These are phyloP conservation scores for Siniperca chuatsi DNA, from an alignment of 2,113 vertebrate genomes.

Conservation along the genomic window DNA sequence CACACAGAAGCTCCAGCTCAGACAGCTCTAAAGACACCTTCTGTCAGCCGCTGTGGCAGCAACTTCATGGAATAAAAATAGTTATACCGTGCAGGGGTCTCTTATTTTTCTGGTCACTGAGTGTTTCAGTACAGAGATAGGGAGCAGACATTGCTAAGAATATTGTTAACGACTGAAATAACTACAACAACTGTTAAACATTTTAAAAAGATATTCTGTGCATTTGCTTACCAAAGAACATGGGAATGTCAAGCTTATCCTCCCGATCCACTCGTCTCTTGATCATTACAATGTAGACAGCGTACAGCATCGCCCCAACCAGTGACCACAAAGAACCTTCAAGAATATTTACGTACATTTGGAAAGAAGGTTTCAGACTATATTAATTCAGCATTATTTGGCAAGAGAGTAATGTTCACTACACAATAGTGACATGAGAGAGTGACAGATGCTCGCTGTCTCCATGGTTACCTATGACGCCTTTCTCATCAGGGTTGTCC, in stretches of 20 bases:
- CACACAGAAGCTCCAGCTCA: constrained; percentile 7
- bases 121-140: neutral
- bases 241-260: constrained; percentile 96
- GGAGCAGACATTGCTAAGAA: neutral
- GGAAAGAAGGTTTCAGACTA: neutral
- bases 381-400: neutral
- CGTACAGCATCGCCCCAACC: constrained; percentile 93
- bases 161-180: neutral
- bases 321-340: constrained; percentile 95
- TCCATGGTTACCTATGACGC: constrained; percentile 86
- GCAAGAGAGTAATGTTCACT: neutral
- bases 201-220: neutral
- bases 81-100: neutral
- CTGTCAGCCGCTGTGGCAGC: neutral
- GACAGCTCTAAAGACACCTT: neutral
- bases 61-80: neutral
- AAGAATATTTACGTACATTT: constrained; percentile 9
- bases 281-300: constrained; percentile 97
- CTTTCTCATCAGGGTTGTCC: constrained; percentile 89
- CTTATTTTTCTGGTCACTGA: neutral
- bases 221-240: constrained; percentile 93
- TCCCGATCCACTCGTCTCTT: constrained; percentile 96
- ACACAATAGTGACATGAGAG: neutral
- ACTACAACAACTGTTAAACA: neutral
- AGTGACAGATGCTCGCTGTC: neutral